Evolutionary conservation across 1,140 invertebrate species (phyloP).

Genomic region (Drosophila busckii): DNA sequence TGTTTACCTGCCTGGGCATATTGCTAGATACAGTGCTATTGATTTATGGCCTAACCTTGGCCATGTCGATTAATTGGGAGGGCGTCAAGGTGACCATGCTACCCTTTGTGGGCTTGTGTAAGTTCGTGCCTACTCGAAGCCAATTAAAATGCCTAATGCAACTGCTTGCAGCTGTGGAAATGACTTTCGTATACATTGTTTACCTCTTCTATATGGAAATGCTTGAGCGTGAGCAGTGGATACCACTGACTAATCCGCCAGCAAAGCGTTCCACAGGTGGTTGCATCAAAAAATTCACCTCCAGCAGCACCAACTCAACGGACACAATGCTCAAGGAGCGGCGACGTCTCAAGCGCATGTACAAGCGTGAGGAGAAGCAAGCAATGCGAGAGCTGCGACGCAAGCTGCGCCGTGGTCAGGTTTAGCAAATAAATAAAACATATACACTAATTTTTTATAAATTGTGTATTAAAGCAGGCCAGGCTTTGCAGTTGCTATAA

Average conservation of each 20-base stretch:
- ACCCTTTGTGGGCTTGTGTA: constrained; percentile 52
- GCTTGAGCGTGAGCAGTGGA: constrained; percentile 4
- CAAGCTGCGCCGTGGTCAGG: constrained; percentile 1
- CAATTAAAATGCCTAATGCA: fast-evolving
- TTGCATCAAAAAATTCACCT: neutral
- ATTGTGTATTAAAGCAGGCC: constrained; percentile 3
- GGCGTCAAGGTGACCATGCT: constrained; percentile 48
- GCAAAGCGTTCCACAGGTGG: neutral
- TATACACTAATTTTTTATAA: neutral
- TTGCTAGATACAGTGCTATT: constrained; percentile 43
- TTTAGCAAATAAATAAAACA: neutral
- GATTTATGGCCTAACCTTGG: constrained; percentile 48
- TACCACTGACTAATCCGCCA: constrained; percentile 2
- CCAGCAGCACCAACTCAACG: neutral
- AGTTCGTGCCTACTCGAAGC: neutral
- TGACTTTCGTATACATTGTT: constrained; percentile 61
- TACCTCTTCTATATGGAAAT: constrained; percentile 49
- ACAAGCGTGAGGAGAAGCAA: constrained; percentile 17
- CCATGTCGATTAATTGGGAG: constrained; percentile 49
- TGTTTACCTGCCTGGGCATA: constrained; percentile 55
- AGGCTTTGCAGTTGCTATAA: neutral
- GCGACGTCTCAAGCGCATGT: constrained; percentile 14
- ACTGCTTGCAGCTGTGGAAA: constrained; percentile 46
- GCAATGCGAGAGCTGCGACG: constrained; percentile 13
- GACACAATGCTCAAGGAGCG: constrained; percentile 14